Evolutionary conservation across 2,888 invertebrate species (phyloP), one percentile per base, ranked within the genome.

Genomic region (Clanis bilineata): DNA sequence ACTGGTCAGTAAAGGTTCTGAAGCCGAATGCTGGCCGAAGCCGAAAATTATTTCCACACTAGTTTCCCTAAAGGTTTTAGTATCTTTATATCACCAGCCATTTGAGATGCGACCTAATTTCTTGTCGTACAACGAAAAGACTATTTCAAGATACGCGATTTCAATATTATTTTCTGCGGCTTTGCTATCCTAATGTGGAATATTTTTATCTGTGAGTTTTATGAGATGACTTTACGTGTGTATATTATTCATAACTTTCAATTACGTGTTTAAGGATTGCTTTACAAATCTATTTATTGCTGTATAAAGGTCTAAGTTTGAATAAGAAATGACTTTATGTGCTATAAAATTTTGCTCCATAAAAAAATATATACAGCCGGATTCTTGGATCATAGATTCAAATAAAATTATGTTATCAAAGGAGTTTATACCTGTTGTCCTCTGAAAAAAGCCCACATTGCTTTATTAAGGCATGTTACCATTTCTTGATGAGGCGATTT

Each of bases 61-160:
- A 25, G 25, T 32, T 15, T 25, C 51, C 28, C 32, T 32, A 32
- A 51, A 32, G 28, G 51, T 51, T 51, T 51, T 51, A 51, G 51
- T 51, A 32, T 28, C 28, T 51, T 47, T 51, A 51, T 51, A 51
- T 32, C 9, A 32, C 28, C 51, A 51, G 28, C 18, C 28, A 18
- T 51, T 51, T 51, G 28, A 28, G 51, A 10, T 18, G 32, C 18
- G 51, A 28, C 51, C 51, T 32, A 25, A 51, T 51, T 32, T 51
- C 18, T n/a, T 15, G 28, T 41, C 47, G 12, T 12, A 32, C 51
- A 18, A 32, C 51, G 18, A 18, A 18, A 51, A 51, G 32, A 28
- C 32, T 51, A 51, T 51, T 51, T 51, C 18, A 28, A 10, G 18
- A 51, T 32, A 15, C 15, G 3, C 3, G 15, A 25, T 28, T 32